Evolutionary conservation across 2,888 invertebrate species (phyloP), one percentile per base, ranked within the genome.

Genomic region (Esperia sulphurella): DNA sequence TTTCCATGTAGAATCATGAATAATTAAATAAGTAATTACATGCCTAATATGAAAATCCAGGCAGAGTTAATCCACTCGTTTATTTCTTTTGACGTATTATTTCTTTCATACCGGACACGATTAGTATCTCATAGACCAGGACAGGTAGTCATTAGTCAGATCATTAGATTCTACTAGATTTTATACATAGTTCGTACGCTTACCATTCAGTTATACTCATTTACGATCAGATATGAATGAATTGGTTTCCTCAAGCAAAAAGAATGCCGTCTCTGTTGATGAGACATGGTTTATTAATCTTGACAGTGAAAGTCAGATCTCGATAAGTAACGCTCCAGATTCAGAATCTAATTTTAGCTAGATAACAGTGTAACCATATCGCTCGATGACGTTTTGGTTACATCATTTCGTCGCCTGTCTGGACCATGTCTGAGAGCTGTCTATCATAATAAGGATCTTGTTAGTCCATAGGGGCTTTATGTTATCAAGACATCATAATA

Each of bases 381-480:
- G 35, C 4, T 35, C 2, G 21, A 21, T 49, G 44, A 41, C 42
- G 44, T 48, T 21, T 41, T 43, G 41, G 13, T 41, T 49, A 38
- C 41, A 45, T 45, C 48, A 51, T 54, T 54, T 58, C 51, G 55
- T 53, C 55, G 56, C 58, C 51, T 59, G 68, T 69, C 69, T 70
- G 68, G 59, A 49, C 59, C 39, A 57, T 64, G 69, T 73, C 69
- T 66, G 60, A 63, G 50, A 63, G 50, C 74, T 76, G 83, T 79
- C 79, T 69, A 74, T 82, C 82, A 79, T 75, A 82, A 80, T 82
- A 68, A 75, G 61, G 55, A 67, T 63, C 71, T 75, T 61, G 56
- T 60, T 58, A 59, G 51, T 53, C 52, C 57, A 68, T 68, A 70
- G 61, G 67, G 67, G 67, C n/a, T 49, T 57, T 59, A 52, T 53